Percentiles rank a stretch among this genome's conserved stretches.
Evolutionary conservation across 2,888 invertebrate genomes (phyloP).

Genomic region (Pyrochroa serraticornis): DNA sequence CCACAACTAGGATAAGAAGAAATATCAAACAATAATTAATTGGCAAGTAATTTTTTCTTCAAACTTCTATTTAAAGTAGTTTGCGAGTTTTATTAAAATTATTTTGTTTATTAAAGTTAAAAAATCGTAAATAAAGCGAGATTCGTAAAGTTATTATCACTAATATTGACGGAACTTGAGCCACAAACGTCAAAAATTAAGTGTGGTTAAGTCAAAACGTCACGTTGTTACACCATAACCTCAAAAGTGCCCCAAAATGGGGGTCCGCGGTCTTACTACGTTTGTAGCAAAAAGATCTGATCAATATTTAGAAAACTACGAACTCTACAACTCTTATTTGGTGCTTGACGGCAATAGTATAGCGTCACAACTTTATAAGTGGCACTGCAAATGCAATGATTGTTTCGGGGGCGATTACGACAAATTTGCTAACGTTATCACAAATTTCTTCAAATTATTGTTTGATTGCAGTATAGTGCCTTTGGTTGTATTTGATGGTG

Average conservation of each 20-base stretch:
- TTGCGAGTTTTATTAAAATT: too few species aligned
- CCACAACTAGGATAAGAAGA: too few species aligned
- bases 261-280: slow-evolving; percentile 83
- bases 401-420: slow-evolving; percentile 90
- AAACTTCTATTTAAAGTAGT: too few species aligned
- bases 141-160: too few species aligned
- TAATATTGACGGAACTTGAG: not conserved
- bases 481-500: slow-evolving; percentile 78
- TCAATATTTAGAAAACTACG: slow-evolving; percentile 66
- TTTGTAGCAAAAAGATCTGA: slow-evolving; percentile 73
- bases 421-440: slow-evolving; percentile 68
- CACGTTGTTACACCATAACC: not conserved
- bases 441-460: slow-evolving; percentile 72
- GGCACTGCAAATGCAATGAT: slow-evolving; percentile 66
- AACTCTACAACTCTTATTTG: slow-evolving; percentile 71
- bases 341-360: slow-evolving; percentile 84
- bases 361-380: slow-evolving; percentile 72
- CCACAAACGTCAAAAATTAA: slow-evolving; percentile 3
- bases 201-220: slow-evolving; percentile 7
- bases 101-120: too few species aligned
- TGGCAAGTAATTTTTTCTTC: too few species aligned
- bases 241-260: slow-evolving; percentile 66
- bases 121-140: too few species aligned
- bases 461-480: slow-evolving; percentile 73
- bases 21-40: too few species aligned